Evolutionary conservation across 1,140 invertebrate genomes (phyloP), one percentile per base, ranked within the genome.

Genomic region (Papilio polyxenes): DNA sequence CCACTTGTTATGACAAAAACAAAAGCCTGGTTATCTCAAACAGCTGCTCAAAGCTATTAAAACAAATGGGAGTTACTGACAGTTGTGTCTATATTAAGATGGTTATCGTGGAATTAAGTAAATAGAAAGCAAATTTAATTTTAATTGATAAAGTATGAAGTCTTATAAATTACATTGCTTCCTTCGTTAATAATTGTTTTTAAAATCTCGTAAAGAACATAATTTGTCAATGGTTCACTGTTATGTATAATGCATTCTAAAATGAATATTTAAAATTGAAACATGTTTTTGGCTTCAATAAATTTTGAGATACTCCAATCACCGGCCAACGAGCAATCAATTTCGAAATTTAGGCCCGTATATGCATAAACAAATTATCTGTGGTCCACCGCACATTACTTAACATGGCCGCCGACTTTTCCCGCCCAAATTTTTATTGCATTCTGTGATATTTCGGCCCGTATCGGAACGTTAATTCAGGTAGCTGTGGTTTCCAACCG

Each of bases 401-500:
- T 80, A 77, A 85, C 51, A 81, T 69, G 82, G 82, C 84, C 56
- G 82, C 82, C 74, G 80, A 87, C 85, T 86, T 88, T 85, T 89
- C 76, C 31, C 82, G 82, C 82, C 81, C 81, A 82, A 80, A 78
- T 85, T 82, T 87, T 90, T 85, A 87, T 82, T 84, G 81, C 80
- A 81, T 81, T 78, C 85, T 85, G 84, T 88, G 87, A 59, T 87
- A 88, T 89, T 88, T 86, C 69, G 87, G 88, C 92, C 92, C 92
- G 89, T 93, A 93, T 92, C 69, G 86, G 81, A 89, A 88, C 83
- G 84, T 85, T 82, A 91, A 92, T 88, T 88, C 90, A 87, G 85
- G 91, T 88, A 91, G 90, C 90, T 90, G 91, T 53, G 90, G 90
- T 88, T 88, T 85, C 69, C 65, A 74, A 88, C 84, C 86, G 80